These are phyloP conservation scores for Tethea ocularis DNA, from an alignment of 2,888 invertebrate genomes.

Conservation along the genomic window DNA sequence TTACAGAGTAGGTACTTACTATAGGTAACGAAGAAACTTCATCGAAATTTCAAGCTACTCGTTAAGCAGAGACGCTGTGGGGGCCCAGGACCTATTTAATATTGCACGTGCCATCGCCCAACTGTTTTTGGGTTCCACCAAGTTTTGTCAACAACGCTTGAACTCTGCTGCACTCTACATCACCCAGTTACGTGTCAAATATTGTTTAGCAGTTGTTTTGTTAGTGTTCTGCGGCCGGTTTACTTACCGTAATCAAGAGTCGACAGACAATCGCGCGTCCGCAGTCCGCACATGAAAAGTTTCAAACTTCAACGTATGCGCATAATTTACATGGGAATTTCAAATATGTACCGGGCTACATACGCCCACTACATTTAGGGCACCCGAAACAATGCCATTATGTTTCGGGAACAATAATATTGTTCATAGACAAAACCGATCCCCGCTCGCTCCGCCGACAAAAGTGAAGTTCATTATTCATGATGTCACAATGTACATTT, in stretches of 20 bases:
- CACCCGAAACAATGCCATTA: conserved; percentile 65
- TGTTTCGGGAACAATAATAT: conserved; percentile 60
- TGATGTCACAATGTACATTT: conserved; percentile 57
- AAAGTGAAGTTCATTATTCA: conserved; percentile 62
- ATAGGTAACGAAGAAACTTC: conserved; percentile 49
- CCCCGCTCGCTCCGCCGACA: conserved; percentile 41
- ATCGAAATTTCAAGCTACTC: conserved; percentile 62
- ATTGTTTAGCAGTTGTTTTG: conserved; percentile 69
- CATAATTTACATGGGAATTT: conserved; percentile 26
- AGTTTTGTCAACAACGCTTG: conserved; percentile 65
- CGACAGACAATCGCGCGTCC: conserved; percentile 32
- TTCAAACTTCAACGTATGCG: conserved; percentile 35
- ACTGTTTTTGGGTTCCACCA: conserved; percentile 55
- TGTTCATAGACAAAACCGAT: conserved; percentile 53
- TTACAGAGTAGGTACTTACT: conserved; percentile 33
- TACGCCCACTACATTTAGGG: conserved; percentile 42
- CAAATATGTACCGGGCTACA: conserved; percentile 26
- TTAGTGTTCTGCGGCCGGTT: conserved; percentile 55
- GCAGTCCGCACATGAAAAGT: conserved; percentile 19
- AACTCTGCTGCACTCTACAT: conserved; percentile 64
- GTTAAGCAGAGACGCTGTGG: conserved; percentile 41
- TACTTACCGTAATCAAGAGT: conserved; percentile 52
- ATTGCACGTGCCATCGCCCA: conserved; percentile 68
- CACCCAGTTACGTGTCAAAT: conserved; percentile 73
- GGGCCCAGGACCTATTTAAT: conserved; percentile 67